Evolutionary conservation across 2,888 invertebrate genomes (phyloP), one percentile per base, ranked within the genome.

Genomic region (Macaria liturata): DNA sequence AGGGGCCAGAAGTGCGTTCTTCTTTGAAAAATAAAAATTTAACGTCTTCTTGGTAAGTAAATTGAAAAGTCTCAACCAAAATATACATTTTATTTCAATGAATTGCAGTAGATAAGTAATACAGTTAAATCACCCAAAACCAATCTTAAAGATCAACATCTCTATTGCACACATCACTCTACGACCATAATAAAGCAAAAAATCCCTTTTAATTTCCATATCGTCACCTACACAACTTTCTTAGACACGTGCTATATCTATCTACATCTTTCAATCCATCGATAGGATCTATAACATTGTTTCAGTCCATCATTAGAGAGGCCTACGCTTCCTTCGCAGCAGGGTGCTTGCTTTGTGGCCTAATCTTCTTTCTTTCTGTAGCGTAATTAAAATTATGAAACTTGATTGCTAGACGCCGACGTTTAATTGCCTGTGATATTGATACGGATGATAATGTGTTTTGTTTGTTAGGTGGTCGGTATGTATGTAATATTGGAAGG

Each of bases 351-450:
- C 59, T 54, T 54, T 59, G 88, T 20, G 20, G 20, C 20, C 20
- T 20, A 20, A 20, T 20, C 20, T 20, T 20, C 20, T 20, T 20
- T 20, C 20, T 20, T 20, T 20, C 20, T 20, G 20, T 86, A 72
- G 76, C 67, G 74, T 89, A 86, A 90, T 90, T 88, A 88, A 84
- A 84, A 86, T 83, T 78, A 82, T 77, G 76, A 82, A 84, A 82
- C 68, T 66, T 70, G 71, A 47, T 52, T 40, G 39, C 54, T 69
- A 71, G 70, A 75, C 81, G 80, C 81, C 81, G 71, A 81, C 78
- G 64, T 71, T 71, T 79, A 75, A 82, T 81, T 78, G 72, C 66
- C 70, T 74, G 66, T 61, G 76, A 76, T 80, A 83, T 83, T 74
- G 79, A 83, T 83, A 79, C 54, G 44, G 48, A 51, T 48, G 52